These are phyloP conservation scores for Drosophila saltans DNA, from an alignment of 1,140 invertebrate species.

Conservation along the genomic window DNA sequence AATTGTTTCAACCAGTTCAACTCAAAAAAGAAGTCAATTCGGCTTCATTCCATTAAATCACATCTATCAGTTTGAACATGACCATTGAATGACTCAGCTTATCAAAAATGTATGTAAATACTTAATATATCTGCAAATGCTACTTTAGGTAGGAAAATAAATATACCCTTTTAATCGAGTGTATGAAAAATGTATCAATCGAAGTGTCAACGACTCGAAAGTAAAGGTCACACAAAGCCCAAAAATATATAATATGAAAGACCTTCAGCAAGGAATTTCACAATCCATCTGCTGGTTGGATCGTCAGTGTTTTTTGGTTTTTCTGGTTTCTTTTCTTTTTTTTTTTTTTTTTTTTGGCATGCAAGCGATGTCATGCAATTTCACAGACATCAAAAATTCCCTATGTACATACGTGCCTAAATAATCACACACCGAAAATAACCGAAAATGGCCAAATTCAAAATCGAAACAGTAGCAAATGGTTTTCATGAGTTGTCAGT, in stretches of 20 bases:
- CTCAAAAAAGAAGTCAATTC: too few relatives aligned
- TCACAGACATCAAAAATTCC: constrained; percentile 32
- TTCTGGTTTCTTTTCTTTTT: constrained; percentile 3
- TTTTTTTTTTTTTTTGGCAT: constrained; percentile 57
- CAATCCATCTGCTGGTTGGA: constrained; percentile 35
- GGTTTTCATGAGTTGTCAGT: constrained; percentile 50
- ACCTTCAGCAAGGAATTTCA: constrained; percentile 72
- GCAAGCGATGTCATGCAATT: constrained; percentile 63
- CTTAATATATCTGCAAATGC: not conserved
- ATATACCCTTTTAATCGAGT: not conserved
- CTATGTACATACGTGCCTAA: constrained; percentile 32
- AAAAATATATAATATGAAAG: constrained; percentile 13
- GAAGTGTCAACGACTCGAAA: constrained; percentile 68
- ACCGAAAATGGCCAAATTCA: constrained; percentile 23
- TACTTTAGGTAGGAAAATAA: not conserved
- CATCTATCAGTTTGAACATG: not conserved
- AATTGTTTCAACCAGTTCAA: too few relatives aligned
- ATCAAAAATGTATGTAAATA: not conserved
- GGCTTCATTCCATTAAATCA: not conserved
- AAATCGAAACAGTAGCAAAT: constrained; percentile 60
- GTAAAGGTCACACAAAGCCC: constrained; percentile 58
- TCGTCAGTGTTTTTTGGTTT: not conserved
- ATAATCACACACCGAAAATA: constrained; percentile 36
- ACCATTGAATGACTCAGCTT: not conserved
- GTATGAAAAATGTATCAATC: constrained; percentile 9